A percentile compares a stretch with the other conserved stretches of the same genome.
phyloP scores from a whole-genome alignment of 2,113 vertebrate genomes.

The Isurus oxyrinchus region DNA sequence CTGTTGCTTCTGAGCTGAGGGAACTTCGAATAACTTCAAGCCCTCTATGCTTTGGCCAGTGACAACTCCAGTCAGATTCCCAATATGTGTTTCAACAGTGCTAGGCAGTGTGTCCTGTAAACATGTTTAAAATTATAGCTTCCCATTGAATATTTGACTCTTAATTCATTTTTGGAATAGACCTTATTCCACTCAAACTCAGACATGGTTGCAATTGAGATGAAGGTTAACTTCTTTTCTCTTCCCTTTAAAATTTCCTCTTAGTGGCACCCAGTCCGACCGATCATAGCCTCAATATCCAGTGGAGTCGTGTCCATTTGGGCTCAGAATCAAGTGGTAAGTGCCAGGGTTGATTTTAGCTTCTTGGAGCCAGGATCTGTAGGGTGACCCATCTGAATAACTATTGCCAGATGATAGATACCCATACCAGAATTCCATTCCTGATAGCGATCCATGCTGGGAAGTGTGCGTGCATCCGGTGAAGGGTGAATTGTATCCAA shows the following conservation, averaged over 20 bases:
- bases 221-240: background rate
- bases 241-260: conserved; percentile 22
- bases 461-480: background rate
- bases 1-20: background rate
- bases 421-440: background rate
- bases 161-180: background rate
- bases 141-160: background rate
- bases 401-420: background rate
- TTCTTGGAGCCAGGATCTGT: background rate
- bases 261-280: conserved; percentile 94
- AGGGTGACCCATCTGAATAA: background rate
- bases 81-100: too few species aligned
- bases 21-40: background rate
- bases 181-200: background rate
- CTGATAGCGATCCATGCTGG: background rate
- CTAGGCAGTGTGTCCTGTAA: background rate
- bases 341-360: conserved; percentile 41
- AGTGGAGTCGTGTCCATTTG: conserved; percentile 97
- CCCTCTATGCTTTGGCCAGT: background rate
- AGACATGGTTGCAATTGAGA: background rate
- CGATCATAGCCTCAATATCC: conserved; percentile 95
- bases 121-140: background rate
- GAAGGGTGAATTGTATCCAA: background rate
- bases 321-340: conserved; percentile 98
- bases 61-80: background rate